Conservation (phyloP, 2,888 invertebrate genomes). For the Trichacis sp. region DNA sequence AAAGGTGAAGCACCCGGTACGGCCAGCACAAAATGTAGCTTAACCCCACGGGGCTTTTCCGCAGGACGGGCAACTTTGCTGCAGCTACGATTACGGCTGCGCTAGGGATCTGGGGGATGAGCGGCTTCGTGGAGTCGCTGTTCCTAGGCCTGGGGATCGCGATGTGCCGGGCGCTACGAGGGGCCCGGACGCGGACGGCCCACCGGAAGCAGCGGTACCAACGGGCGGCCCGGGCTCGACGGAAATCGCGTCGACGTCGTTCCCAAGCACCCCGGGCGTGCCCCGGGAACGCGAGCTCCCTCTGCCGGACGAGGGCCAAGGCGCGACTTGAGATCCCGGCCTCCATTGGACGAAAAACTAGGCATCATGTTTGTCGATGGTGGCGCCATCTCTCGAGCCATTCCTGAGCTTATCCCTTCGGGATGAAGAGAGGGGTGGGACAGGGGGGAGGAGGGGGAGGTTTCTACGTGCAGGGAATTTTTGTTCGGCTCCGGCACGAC, state of each 20-base stretch:
- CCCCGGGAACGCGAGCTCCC: slow-evolving; percentile 12
- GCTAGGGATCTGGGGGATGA: slow-evolving; percentile 63
- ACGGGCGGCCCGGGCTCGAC: slow-evolving; percentile 46
- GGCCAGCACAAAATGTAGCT: slow-evolving; percentile 14
- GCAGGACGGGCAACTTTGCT: slow-evolving; percentile 71
- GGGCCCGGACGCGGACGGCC: slow-evolving; percentile 52
- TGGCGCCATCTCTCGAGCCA: slow-evolving; percentile 23
- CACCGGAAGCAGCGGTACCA: slow-evolving; percentile 64
- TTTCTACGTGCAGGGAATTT: slow-evolving; percentile 29
- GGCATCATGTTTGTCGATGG: slow-evolving; percentile 33
- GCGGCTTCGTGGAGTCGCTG: slow-evolving; percentile 51
- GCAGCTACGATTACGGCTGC: slow-evolving; percentile 71
- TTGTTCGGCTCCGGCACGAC: slow-evolving; percentile 22
- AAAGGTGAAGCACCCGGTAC: slow-evolving; percentile 15
- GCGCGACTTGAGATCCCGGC: slow-evolving; percentile 31
- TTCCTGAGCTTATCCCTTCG: slow-evolving; percentile 31
- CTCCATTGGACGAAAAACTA: slow-evolving; percentile 30
- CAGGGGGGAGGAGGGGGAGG: no score
- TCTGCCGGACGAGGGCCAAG: slow-evolving; percentile 23
- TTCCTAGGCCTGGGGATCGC: slow-evolving; percentile 50
- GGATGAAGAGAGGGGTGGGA: slow-evolving; percentile 24
- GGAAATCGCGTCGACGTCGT: slow-evolving; percentile 27
- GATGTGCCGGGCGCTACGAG: slow-evolving; percentile 50
- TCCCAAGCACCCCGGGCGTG: background rate
- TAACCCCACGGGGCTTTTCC: slow-evolving; percentile 48